Conservation (phyloP, 2,113 vertebrate genomes). For the Sapajus apella region DNA sequence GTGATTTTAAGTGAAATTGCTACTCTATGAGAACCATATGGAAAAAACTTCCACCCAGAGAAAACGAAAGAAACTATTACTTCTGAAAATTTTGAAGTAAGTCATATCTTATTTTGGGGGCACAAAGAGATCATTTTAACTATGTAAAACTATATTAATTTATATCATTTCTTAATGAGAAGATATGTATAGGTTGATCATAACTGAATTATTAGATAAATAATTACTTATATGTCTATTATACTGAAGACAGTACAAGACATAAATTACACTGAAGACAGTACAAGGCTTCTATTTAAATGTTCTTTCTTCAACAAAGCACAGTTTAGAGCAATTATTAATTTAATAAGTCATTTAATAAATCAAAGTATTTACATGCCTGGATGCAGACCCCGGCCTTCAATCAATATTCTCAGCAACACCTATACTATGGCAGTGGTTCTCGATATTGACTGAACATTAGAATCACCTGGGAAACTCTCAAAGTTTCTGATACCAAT, state of each 20-base stretch:
- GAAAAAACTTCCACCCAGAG: not conserved
- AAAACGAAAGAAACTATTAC: not conserved
- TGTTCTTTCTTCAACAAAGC: not conserved
- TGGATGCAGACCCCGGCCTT: not conserved
- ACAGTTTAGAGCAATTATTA: not conserved
- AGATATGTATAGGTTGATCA: not conserved
- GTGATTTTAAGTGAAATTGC: not conserved
- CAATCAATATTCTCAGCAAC: not conserved
- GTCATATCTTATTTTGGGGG: not conserved
- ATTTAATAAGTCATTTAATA: not conserved
- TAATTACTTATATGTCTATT: not conserved
- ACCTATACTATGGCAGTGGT: fast-evolving
- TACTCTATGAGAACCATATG: not conserved
- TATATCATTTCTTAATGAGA: not conserved
- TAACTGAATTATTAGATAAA: not conserved
- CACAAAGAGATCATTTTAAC: not conserved
- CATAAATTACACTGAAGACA: not conserved
- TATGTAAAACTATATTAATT: not conserved
- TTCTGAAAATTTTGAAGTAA: not conserved
- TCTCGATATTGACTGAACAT: not conserved
- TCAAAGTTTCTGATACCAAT: not conserved
- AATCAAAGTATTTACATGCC: not conserved
- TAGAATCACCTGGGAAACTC: not conserved
- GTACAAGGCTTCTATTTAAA: not conserved
- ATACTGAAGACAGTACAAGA: not conserved